Percentiles rank a stretch among this genome's conserved stretches.
phyloP scores from a whole-genome alignment of 2,797 vertebrate genomes.

The Odontamblyopus rebecca region DNA sequence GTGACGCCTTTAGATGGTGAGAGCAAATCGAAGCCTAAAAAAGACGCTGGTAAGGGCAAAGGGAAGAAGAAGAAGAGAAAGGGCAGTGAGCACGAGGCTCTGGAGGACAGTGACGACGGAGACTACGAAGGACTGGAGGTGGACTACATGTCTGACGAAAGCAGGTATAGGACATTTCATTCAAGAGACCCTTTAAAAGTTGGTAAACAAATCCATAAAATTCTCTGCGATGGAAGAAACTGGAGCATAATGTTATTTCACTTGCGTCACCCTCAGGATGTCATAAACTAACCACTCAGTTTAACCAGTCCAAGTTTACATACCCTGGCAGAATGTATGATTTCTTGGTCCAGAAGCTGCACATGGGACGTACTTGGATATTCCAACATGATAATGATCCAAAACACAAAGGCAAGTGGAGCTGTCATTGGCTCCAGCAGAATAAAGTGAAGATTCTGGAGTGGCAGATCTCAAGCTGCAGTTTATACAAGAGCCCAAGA shows the following conservation, averaged over 20 bases:
- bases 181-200: not conserved
- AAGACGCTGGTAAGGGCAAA: constrained; percentile 71
- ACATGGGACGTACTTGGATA: no score
- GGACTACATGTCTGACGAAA: constrained; percentile 93
- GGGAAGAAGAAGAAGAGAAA: constrained; percentile 86
- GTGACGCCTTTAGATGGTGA: constrained; percentile 68
- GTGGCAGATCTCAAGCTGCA: no score
- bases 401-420: no score
- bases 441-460: no score
- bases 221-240: not conserved
- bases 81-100: constrained; percentile 80
- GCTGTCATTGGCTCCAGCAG: no score
- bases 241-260: not conserved
- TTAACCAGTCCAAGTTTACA: no score
- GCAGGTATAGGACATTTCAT: constrained; percentile 79
- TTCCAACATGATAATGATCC: no score
- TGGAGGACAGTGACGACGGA: constrained; percentile 91
- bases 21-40: constrained; percentile 74
- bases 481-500: no score
- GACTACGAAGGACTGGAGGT: constrained; percentile 92
- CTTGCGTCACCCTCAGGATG: not conserved
- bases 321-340: no score
- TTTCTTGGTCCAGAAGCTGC: no score
- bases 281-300: not conserved
- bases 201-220: not conserved